A percentile compares a stretch with the other conserved stretches of the same genome.
Evolutionary conservation across 2,888 invertebrate species (phyloP).

Genomic region (Dinocampus coccinellae): DNA sequence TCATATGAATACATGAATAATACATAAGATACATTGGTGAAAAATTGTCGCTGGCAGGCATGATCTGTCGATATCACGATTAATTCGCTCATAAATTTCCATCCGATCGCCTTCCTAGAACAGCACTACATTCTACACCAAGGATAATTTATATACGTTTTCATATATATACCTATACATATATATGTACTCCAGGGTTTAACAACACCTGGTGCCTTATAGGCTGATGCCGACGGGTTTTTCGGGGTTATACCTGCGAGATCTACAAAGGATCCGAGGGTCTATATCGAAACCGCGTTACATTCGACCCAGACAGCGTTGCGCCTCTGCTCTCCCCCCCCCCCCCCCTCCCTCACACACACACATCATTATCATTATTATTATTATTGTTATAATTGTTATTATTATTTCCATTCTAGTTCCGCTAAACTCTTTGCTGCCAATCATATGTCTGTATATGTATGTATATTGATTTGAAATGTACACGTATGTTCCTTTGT

Average conservation of each 20-base stretch:
- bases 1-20: neutral
- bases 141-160: conserved; percentile 66
- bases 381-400: conserved; percentile 24
- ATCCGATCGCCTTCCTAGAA: conserved; percentile 59
- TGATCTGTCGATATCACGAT: conserved; percentile 59
- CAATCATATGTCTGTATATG: neutral
- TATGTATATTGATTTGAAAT: neutral
- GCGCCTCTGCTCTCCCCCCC: conserved; percentile 53
- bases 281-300: conserved; percentile 3
- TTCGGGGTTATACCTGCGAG: conserved; percentile 26
- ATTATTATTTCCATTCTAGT: conserved; percentile 17
- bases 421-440: conserved; percentile 9
- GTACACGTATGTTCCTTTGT: neutral
- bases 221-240: conserved; percentile 3
- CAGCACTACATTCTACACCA: conserved; percentile 40
- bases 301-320: conserved; percentile 60
- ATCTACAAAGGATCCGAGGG: neutral
- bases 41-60: neutral
- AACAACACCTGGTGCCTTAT: conserved; percentile 22
- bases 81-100: conserved; percentile 68
- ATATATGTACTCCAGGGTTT: neutral
- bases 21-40: neutral
- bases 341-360: neutral
- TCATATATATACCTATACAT: conserved; percentile 19
- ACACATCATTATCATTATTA: neutral